A percentile compares a stretch with the other conserved stretches of the same genome.
Conservation (phyloP, 2,113 vertebrate genomes). For the Podarcis cretensis region DNA sequence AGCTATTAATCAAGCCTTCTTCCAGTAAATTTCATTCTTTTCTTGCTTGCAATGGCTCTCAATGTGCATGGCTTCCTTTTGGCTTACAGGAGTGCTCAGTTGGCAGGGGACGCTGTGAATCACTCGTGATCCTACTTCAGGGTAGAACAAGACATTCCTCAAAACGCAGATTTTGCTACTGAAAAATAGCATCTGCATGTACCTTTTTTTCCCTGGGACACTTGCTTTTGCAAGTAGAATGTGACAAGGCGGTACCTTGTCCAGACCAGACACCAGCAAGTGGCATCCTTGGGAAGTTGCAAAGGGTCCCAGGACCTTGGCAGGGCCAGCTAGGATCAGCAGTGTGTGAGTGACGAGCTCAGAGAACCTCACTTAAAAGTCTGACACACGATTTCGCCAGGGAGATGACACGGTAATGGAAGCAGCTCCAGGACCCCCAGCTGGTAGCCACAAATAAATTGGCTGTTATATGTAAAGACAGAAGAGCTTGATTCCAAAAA, state of each 20-base stretch:
- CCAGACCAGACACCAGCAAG: not conserved
- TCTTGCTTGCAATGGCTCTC: not conserved
- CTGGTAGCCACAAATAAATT: not conserved
- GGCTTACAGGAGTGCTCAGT: not conserved
- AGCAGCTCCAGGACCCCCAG: not conserved
- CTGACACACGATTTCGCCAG: not conserved
- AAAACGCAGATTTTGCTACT: not conserved
- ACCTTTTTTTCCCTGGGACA: not conserved
- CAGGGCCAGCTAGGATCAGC: not conserved
- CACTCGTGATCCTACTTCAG: not conserved
- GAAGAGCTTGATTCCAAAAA: constrained; percentile 41
- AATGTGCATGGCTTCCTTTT: not conserved
- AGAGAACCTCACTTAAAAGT: not conserved
- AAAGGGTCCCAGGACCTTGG: not conserved
- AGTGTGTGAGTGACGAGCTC: not conserved
- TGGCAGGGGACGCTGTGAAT: not conserved
- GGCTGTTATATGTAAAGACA: not conserved
- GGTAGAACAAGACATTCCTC: not conserved
- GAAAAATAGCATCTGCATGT: not conserved
- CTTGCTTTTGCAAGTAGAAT: not conserved
- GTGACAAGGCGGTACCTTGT: not conserved
- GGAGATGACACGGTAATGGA: not conserved
- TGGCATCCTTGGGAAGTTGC: no score
- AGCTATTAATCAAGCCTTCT: not conserved
- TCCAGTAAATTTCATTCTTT: not conserved